Evolutionary conservation across 2,113 vertebrate genomes (phyloP), one percentile per base, ranked within the genome.

Genomic region (Axis porcinus): DNA sequence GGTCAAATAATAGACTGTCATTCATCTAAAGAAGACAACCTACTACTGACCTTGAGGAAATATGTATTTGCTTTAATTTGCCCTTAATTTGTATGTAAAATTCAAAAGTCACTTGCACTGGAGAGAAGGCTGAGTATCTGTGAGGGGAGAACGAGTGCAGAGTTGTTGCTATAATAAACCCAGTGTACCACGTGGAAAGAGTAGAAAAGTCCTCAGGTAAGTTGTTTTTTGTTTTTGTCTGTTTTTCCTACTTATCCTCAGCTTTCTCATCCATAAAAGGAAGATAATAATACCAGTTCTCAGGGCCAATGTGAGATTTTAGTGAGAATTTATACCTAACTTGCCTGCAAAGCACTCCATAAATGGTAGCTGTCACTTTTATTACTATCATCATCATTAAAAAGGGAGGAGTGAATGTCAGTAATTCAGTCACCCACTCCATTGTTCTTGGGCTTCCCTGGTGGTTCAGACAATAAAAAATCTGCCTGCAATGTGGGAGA

Each of bases 21-120:
- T 94, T 97, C 76, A 94, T 70, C 64, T 82, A 78, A 97, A 97
- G 43, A 92, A 52, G 81, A 57, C 43, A 88, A 52, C 30, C 21
- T 54, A 47, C 28, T 21, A 82, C 23, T 58, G 85, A 91, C 60
- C 86, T 96, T 94, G 60, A 60, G 82, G 54, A 90, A 76, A 74
- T 16, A 81, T 19, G 17, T 7, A n/a, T 93, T 97, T 94, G 43
- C 54, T 95, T 90, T 62, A 81, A 52, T 96, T 95, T 91, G 7
- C 30, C n/a, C 62, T 67, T 27, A 30, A 33, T 67, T n/a, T 67
- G 92, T 89, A 88, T 67, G 17, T 45, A 95, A 89, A 94, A 84
- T 17, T 93, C 74, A 82, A 86, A 95, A 60, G 28, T 45, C 43
- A 60, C 25, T 30, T 79, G 13, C 52, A 62, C 55, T 28, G 16